Evolutionary conservation across 2,888 invertebrate species (phyloP).

Genomic region (Apamea monoglypha): DNA sequence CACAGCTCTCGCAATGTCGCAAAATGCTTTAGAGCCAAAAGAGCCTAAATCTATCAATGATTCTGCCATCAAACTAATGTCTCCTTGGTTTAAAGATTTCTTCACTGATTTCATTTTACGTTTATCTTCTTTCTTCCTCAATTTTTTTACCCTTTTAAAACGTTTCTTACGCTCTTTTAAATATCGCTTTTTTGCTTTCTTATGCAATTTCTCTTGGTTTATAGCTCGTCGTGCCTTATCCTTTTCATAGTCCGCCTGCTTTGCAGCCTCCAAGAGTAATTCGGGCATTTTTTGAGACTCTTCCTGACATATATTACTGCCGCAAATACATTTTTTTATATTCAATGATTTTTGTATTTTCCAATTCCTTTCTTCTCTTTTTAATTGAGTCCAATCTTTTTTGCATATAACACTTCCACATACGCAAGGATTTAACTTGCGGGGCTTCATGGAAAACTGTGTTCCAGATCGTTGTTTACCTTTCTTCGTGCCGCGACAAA

Average conservation of each 20-base stretch:
- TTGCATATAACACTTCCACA: slow-evolving; percentile 53
- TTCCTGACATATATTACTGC: slow-evolving; percentile 40
- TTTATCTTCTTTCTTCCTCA: slow-evolving; percentile 25
- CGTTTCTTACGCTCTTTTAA: background rate
- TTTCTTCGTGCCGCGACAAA: background rate
- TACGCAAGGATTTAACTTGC: slow-evolving; percentile 32
- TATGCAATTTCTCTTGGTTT: background rate
- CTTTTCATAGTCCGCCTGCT: background rate
- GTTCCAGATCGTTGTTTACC: background rate
- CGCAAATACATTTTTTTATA: slow-evolving; percentile 47
- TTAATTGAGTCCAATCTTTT: slow-evolving; percentile 24
- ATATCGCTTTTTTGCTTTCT: slow-evolving; percentile 6
- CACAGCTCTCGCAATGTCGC: slow-evolving; percentile 3
- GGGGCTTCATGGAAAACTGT: background rate
- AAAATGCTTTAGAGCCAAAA: slow-evolving; percentile 33
- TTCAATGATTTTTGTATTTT: background rate
- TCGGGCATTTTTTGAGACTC: slow-evolving; percentile 44
- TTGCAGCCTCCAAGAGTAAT: slow-evolving; percentile 15
- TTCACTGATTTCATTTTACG: slow-evolving; percentile 25
- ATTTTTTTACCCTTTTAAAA: background rate
- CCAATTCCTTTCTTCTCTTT: background rate
- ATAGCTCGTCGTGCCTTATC: background rate
- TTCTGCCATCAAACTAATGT: slow-evolving; percentile 34
- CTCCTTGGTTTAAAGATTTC: background rate
- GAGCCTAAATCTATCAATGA: slow-evolving; percentile 50